A percentile compares a stretch with the other conserved stretches of the same genome.
phyloP scores from a whole-genome alignment of 2,113 vertebrate species.

The Oceanites oceanicus region DNA sequence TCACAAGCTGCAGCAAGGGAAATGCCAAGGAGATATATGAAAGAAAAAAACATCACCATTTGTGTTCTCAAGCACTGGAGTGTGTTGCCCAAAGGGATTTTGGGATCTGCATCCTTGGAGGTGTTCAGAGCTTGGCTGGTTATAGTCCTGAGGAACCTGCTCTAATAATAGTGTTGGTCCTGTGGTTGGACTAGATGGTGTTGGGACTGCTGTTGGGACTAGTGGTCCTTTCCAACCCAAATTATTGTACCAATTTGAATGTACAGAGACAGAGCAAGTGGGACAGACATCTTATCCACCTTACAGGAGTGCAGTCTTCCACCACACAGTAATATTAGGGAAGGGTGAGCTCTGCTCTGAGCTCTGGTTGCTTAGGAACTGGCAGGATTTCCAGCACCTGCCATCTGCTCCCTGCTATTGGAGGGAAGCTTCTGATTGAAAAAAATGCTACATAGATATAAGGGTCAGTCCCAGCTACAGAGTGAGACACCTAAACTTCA shows the following conservation, averaged over 20 bases:
- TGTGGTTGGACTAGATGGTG: background rate
- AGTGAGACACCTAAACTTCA: background rate
- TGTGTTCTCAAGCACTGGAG: background rate
- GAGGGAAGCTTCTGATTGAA: background rate
- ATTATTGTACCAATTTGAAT: background rate
- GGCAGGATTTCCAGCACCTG: background rate
- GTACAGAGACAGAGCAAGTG: background rate
- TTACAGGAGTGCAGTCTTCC: fast-evolving
- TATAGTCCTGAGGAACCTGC: background rate
- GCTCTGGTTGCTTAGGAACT: background rate
- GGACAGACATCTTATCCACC: background rate
- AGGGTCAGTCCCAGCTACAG: background rate
- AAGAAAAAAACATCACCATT: background rate
- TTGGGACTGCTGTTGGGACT: background rate
- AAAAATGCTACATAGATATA: background rate
- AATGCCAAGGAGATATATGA: background rate
- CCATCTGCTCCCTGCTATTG: background rate
- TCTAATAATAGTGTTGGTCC: background rate
- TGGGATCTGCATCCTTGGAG: background rate
- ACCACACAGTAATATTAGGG: background rate
- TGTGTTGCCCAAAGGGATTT: background rate
- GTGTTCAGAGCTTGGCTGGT: background rate
- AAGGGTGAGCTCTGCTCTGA: background rate
- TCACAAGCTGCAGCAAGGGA: background rate
- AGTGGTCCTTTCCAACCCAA: background rate